phyloP scores from a whole-genome alignment of 1,140 invertebrate genomes.

The Bombus huntii region DNA sequence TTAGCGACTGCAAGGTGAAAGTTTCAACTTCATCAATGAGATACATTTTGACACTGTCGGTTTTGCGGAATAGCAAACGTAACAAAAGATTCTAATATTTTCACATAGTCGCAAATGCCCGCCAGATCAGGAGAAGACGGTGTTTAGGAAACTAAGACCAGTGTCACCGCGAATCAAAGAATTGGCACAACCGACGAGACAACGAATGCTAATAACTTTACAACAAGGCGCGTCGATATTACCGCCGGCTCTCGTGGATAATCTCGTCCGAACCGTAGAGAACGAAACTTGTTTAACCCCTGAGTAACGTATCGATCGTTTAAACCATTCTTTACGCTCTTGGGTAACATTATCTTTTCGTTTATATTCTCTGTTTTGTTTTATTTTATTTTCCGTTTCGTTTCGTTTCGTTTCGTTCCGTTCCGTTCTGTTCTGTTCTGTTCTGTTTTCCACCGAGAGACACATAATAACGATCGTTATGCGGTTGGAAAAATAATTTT shows the following conservation, averaged over 20 bases:
- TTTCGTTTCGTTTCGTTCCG: too few species aligned
- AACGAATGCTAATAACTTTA: slow-evolving; percentile 69
- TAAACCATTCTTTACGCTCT: background rate
- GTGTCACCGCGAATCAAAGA: slow-evolving; percentile 68
- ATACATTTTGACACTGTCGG: background rate
- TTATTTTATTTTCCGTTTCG: too few species aligned
- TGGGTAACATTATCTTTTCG: background rate
- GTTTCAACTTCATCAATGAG: background rate
- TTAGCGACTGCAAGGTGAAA: slow-evolving; percentile 72
- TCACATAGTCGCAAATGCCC: slow-evolving; percentile 67
- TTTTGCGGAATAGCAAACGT: background rate
- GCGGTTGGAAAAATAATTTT: background rate
- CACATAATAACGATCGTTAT: background rate
- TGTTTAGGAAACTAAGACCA: slow-evolving; percentile 49
- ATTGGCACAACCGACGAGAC: slow-evolving; percentile 73
- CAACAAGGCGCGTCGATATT: slow-evolving; percentile 61
- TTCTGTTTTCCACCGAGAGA: background rate
- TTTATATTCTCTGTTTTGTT: background rate
- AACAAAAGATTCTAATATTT: background rate
- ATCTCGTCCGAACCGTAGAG: slow-evolving; percentile 74
- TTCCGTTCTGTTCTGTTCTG: accelerated
- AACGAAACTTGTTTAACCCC: slow-evolving; percentile 72
- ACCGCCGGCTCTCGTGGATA: slow-evolving; percentile 69
- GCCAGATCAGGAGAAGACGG: slow-evolving; percentile 9
- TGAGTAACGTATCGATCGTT: slow-evolving; percentile 71